A percentile compares a stretch with the other conserved stretches of the same genome.
phyloP scores from a whole-genome alignment of 1,140 invertebrate genomes.

The Rhynchophorus ferrugineus region DNA sequence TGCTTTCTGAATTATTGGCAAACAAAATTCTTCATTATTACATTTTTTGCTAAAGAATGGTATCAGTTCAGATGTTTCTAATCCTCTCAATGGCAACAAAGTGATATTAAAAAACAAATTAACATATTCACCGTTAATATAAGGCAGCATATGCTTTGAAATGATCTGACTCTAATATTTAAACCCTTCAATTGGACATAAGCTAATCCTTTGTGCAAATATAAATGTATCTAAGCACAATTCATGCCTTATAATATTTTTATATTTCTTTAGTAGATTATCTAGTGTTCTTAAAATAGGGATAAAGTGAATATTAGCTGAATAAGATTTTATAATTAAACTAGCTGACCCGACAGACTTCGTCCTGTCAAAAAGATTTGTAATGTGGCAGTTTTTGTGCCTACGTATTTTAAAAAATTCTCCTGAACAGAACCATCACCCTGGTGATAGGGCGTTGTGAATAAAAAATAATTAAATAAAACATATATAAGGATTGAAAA shows the following conservation, averaged over 20 bases:
- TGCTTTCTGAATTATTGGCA: slow-evolving; percentile 25
- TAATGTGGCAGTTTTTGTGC: too few species aligned
- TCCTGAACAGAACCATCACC: too few species aligned
- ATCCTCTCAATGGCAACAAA: slow-evolving; percentile 21
- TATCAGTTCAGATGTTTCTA: slow-evolving; percentile 13
- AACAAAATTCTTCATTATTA: slow-evolving; percentile 22
- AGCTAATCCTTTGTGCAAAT: slow-evolving; percentile 7
- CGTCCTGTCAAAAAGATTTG: too few species aligned
- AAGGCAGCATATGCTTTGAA: slow-evolving; percentile 7
- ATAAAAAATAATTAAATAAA: too few species aligned
- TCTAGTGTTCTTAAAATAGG: slow-evolving; percentile 2
- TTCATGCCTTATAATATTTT: neutral
- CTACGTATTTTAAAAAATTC: too few species aligned
- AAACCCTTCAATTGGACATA: slow-evolving; percentile 14
- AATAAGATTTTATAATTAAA: too few species aligned
- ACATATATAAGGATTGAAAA: too few species aligned
- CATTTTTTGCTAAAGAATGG: neutral
- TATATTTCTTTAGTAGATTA: slow-evolving; percentile 2
- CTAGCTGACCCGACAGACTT: too few species aligned
- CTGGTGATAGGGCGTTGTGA: too few species aligned
- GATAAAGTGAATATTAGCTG: too few species aligned
- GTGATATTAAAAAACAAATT: slow-evolving; percentile 8
- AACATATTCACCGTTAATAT: neutral
- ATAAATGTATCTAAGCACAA: neutral
- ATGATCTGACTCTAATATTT: slow-evolving; percentile 14